These are phyloP conservation scores for Galagoides demidoff DNA, from an alignment of 2,797 vertebrate species.

Conservation along the genomic window DNA sequence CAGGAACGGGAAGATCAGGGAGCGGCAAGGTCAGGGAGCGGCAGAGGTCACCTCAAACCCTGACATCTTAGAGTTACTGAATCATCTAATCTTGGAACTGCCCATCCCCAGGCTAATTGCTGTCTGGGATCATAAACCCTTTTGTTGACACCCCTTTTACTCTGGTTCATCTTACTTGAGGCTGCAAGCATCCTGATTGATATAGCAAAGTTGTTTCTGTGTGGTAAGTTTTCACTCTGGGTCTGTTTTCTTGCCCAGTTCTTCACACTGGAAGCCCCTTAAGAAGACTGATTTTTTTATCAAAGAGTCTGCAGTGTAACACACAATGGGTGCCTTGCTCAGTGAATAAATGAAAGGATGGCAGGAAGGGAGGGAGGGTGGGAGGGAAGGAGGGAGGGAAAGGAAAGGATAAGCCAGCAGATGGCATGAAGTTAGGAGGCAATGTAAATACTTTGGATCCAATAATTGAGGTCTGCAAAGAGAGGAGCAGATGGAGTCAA, in stretches of 20 bases:
- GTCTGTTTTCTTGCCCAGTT: background rate
- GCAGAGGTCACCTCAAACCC: background rate
- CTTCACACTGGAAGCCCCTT: background rate
- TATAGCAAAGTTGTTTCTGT: background rate
- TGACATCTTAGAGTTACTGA: background rate
- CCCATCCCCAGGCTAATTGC: background rate
- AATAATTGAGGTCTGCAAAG: background rate
- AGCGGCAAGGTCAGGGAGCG: background rate
- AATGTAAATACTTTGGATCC: background rate
- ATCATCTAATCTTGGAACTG: background rate
- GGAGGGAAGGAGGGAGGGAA: rapidly evolving
- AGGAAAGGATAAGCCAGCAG: too few species aligned
- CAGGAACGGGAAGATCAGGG: background rate
- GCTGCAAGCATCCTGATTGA: background rate
- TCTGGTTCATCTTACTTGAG: background rate
- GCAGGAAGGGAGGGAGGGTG: too few species aligned
- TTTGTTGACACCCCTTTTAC: background rate
- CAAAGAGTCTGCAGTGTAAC: background rate
- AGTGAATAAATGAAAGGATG: background rate
- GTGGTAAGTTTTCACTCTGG: background rate
- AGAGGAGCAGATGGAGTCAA: background rate
- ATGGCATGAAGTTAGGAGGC: background rate
- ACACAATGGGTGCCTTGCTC: background rate
- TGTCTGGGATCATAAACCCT: background rate
- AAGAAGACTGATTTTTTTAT: background rate